Evolutionary conservation across 2,888 invertebrate genomes (phyloP).

Genomic region (Drosophila ochracea): DNA sequence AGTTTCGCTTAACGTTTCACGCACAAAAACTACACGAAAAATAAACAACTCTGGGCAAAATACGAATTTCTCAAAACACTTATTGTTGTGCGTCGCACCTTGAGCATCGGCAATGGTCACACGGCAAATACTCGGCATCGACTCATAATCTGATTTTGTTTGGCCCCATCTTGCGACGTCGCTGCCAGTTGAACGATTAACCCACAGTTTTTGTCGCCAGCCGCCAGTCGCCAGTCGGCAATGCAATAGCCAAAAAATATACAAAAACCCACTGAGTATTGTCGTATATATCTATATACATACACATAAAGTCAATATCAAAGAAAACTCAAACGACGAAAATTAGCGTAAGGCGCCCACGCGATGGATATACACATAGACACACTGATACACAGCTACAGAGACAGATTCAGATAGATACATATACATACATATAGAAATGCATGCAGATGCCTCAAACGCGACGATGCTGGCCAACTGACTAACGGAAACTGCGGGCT

Average conservation of each 20-base stretch:
- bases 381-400: slow-evolving; percentile 20
- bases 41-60: slow-evolving; percentile 2
- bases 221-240: slow-evolving; percentile 39
- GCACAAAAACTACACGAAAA: slow-evolving; percentile 6
- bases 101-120: slow-evolving; percentile 67
- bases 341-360: slow-evolving; percentile 67
- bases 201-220: slow-evolving; percentile 46
- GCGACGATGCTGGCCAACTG: slow-evolving; percentile 8
- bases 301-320: slow-evolving; percentile 53
- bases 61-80: slow-evolving; percentile 14
- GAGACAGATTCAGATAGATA: slow-evolving; percentile 1
- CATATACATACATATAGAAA: slow-evolving; percentile 9
- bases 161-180: slow-evolving; percentile 54
- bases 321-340: slow-evolving; percentile 58
- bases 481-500: slow-evolving; percentile 71
- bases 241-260: slow-evolving; percentile 61
- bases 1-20: slow-evolving; percentile 17
- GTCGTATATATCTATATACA: slow-evolving; percentile 28
- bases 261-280: slow-evolving; percentile 45
- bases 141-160: slow-evolving; percentile 74
- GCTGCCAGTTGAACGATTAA: slow-evolving; percentile 64
- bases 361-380: slow-evolving; percentile 33
- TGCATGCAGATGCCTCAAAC: slow-evolving; percentile 14
- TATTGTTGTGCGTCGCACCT: slow-evolving; percentile 53
- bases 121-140: slow-evolving; percentile 56